A percentile compares a stretch with the other conserved stretches of the same genome.
phyloP scores from a whole-genome alignment of 2,888 invertebrate species.

The Imbricaverruca yamaguchii region DNA sequence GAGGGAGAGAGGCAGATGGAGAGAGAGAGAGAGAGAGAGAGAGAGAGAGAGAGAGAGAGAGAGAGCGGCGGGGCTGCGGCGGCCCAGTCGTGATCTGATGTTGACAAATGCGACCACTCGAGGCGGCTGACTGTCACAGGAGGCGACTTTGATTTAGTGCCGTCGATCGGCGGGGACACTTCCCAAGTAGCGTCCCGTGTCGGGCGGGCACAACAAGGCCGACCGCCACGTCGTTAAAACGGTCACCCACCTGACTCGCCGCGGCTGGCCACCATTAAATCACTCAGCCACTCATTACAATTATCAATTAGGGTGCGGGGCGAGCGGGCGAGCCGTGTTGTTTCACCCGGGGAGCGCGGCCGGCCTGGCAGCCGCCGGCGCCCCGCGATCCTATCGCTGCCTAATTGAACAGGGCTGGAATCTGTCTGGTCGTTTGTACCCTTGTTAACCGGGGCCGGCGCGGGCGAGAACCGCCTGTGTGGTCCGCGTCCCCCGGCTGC shows the following conservation, averaged over 20 bases:
- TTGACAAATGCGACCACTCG: slow-evolving; percentile 5
- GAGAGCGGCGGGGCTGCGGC: not conserved
- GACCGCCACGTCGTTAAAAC: not conserved
- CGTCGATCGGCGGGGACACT: slow-evolving; percentile 6
- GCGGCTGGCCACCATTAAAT: not conserved
- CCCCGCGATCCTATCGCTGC: not conserved
- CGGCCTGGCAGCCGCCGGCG: not conserved
- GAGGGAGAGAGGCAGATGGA: not conserved
- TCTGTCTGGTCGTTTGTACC: slow-evolving; percentile 12
- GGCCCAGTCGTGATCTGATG: not conserved
- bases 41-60: not conserved
- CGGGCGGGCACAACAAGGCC: not conserved
- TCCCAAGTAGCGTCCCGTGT: slow-evolving; percentile 10
- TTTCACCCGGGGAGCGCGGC: not conserved
- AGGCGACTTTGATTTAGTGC: not conserved
- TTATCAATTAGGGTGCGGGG: slow-evolving; percentile 14
- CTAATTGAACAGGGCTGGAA: slow-evolving; percentile 21
- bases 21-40: not conserved
- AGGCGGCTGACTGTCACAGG: not conserved
- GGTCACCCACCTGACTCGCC: not conserved
- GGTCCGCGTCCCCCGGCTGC: not conserved
- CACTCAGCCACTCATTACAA: slow-evolving; percentile 22
- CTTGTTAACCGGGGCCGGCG: slow-evolving; percentile 10
- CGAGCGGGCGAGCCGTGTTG: slow-evolving; percentile 1
- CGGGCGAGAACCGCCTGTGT: slow-evolving; percentile 15